These are phyloP conservation scores for Digitonthophagus gazella DNA, from an alignment of 2,888 invertebrate genomes.

Conservation along the genomic window DNA sequence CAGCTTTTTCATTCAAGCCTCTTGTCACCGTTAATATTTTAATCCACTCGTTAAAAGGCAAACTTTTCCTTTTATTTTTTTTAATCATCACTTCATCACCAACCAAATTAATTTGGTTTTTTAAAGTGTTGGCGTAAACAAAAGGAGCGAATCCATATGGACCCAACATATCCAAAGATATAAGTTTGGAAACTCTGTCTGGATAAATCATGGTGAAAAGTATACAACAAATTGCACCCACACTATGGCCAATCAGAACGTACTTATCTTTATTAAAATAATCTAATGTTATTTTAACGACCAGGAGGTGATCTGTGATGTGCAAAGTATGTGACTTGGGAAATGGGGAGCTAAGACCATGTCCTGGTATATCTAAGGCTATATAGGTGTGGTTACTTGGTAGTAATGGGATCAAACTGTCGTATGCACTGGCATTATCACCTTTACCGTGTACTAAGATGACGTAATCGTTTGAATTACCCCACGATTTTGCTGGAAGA, in stretches of 20 bases:
- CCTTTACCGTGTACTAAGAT: conserved; percentile 59
- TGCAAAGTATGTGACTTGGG: conserved; percentile 41
- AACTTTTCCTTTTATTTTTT: neutral
- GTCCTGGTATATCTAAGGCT: conserved; percentile 60
- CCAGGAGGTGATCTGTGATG: neutral
- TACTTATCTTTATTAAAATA: conserved; percentile 6
- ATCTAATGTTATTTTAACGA: conserved; percentile 1
- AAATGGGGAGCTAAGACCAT: conserved; percentile 58
- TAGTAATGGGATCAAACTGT: conserved; percentile 56
- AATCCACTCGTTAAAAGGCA: neutral
- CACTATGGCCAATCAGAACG: conserved; percentile 4
- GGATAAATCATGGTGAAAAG: conserved; percentile 16
- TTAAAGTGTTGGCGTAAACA: neutral
- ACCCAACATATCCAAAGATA: neutral
- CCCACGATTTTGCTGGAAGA: conserved; percentile 60
- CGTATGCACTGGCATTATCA: conserved; percentile 62
- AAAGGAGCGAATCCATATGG: neutral
- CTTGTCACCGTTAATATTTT: neutral
- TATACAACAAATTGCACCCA: neutral
- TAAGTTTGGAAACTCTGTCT: conserved; percentile 4
- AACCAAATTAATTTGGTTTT: neutral
- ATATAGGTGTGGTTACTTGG: conserved; percentile 52
- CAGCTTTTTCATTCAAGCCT: neutral
- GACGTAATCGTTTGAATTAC: conserved; percentile 55
- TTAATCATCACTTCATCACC: neutral